Base-by-base conservation (phyloP, 2,888 invertebrate species). In the Blastobasis adustella region DNA sequence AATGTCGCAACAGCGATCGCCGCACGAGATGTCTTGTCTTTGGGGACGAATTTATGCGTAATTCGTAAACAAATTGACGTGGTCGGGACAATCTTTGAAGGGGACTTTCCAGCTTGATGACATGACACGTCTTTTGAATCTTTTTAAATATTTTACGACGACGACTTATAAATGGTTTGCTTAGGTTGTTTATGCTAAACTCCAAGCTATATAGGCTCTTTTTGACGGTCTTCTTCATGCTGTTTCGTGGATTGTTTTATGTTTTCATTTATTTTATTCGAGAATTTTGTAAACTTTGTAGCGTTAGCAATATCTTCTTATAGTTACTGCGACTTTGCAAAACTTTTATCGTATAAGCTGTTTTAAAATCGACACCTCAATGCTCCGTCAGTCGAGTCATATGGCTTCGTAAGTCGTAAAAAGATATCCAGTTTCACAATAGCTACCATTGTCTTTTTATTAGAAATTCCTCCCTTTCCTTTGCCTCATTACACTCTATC, bases 31-130 rank as follows among this genome's bases (percentile, higher is more conserved):
- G 82, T 76, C 83, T 82, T 82, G 82, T 85, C 85, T 81, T 77
- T 71, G 69, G 82, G 82, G 83, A 87, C 83, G 87, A 85, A 85
- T 88, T 87, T 87, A 87, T 86, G 81, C 84, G 82, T 87, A 85
- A 87, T 86, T 85, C 83, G 82, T 87, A 87, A 80, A 87, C 87
- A 87, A 88, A 88, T 87, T 86, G 87, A 87, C 84, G 81, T 82
- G 69, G 76, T 77, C 77, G 75, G 72, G 73, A 76, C 73, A 69
- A 69, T 74, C 80, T 79, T 79, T 82, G 78, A 79, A 78, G 77
- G 76, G 73, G 46, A 50, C 72, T 71, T 69, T 67, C 65, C 65
- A 69, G 69, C 74, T 78, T 81, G 74, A 79, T 71, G 79, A 81
- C 71, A 78, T 82, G 83, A 83, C 84, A 78, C 78, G 75, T 80